These are phyloP conservation scores for Periophthalmodon schlosseri DNA, from an alignment of 2,113 vertebrate species.

Conservation along the genomic window DNA sequence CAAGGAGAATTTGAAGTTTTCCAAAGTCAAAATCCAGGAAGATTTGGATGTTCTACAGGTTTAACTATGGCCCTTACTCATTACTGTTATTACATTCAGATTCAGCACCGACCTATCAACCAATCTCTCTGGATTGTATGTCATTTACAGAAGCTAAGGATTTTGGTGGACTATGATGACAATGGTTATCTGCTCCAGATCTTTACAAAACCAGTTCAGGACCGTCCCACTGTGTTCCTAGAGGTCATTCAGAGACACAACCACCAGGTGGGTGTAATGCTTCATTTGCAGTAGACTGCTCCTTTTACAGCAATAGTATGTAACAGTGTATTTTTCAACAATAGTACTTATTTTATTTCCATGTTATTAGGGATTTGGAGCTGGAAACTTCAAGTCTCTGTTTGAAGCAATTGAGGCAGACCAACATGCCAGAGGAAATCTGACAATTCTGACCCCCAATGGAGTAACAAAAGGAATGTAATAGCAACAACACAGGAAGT, in stretches of 20 bases:
- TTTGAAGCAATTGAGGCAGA: slow-evolving; percentile 94
- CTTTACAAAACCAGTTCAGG: slow-evolving; percentile 96
- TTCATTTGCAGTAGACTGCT: background rate
- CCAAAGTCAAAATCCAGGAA: slow-evolving; percentile 88
- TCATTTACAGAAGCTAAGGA: slow-evolving; percentile 85
- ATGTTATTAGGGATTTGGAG: slow-evolving; percentile 86
- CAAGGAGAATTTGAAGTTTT: slow-evolving; percentile 82
- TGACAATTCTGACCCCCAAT: slow-evolving; percentile 82
- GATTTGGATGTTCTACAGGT: slow-evolving; percentile 85
- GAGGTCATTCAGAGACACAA: slow-evolving; percentile 96
- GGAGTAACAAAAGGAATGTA: slow-evolving; percentile 69
- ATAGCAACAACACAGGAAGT: slow-evolving; percentile 16
- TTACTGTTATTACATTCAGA: no score
- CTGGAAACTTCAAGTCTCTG: slow-evolving; percentile 96
- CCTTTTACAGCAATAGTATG: background rate
- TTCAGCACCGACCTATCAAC: background rate
- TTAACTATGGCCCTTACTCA: slow-evolving; percentile 16
- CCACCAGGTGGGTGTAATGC: slow-evolving; percentile 83
- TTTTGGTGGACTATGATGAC: slow-evolving; percentile 94
- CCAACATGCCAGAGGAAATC: slow-evolving; percentile 88
- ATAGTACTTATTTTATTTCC: background rate
- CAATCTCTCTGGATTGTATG: background rate
- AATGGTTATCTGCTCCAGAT: slow-evolving; percentile 96
- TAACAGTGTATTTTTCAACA: background rate
- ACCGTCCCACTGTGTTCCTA: slow-evolving; percentile 94